These are phyloP conservation scores for Anniella stebbinsi DNA, from an alignment of 2,797 vertebrate species.

Conservation along the genomic window DNA sequence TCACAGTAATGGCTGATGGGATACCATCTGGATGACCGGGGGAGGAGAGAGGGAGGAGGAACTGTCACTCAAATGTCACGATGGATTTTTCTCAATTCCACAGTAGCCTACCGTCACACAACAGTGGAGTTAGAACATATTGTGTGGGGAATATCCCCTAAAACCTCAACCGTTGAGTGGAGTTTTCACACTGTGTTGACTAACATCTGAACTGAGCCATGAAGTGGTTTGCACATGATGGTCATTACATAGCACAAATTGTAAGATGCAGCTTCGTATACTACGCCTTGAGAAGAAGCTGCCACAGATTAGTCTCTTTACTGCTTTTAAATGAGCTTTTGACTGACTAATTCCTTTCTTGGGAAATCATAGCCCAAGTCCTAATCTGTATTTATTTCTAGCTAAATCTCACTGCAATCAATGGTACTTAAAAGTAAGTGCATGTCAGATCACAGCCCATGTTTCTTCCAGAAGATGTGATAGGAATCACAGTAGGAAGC, in stretches of 20 bases:
- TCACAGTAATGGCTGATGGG: too few species aligned
- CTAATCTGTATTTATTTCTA: neutral
- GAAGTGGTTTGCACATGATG: neutral
- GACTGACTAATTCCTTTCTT: slow-evolving; percentile 12
- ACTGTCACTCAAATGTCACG: too few species aligned
- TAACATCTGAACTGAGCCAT: too few species aligned
- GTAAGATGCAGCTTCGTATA: neutral
- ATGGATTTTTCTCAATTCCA: too few species aligned
- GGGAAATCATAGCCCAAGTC: neutral
- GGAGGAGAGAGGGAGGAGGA: too few species aligned
- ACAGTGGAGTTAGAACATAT: too few species aligned
- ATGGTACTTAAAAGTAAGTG: neutral
- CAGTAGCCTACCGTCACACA: too few species aligned
- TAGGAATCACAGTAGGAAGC: neutral
- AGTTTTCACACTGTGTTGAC: too few species aligned
- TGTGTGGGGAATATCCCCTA: too few species aligned
- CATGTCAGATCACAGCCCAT: neutral
- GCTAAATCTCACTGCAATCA: slow-evolving; percentile 6
- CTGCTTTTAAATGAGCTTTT: neutral
- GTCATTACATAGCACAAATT: neutral
- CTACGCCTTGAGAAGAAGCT: neutral
- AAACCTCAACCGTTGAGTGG: too few species aligned
- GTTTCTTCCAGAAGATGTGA: neutral
- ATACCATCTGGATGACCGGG: too few species aligned
- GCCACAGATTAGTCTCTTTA: neutral